phyloP scores from a whole-genome alignment of 2,797 vertebrate genomes.

The Heteromormyrus szaboi region DNA sequence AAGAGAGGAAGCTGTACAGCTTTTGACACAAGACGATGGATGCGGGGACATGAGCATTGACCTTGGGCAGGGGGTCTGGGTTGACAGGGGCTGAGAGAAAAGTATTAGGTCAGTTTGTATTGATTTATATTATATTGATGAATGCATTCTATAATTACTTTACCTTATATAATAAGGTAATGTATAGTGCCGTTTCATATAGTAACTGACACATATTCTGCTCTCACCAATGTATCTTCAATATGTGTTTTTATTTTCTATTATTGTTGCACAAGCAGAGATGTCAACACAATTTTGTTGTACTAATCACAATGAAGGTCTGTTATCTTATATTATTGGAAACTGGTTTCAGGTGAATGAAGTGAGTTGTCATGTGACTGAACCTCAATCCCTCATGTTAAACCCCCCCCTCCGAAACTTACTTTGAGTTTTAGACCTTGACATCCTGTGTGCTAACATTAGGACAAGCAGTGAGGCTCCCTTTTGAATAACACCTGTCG shows the following conservation, averaged over 20 bases:
- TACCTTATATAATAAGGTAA: background rate
- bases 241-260: background rate
- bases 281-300: background rate
- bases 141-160: background rate
- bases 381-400: background rate
- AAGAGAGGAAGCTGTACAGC: background rate
- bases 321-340: background rate
- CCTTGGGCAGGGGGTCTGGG: background rate
- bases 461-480: background rate
- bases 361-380: background rate
- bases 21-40: background rate
- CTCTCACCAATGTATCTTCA: background rate
- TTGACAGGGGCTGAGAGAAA: background rate
- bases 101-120: background rate
- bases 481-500: background rate
- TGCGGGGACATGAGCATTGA: background rate
- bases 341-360: background rate
- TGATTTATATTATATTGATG: background rate
- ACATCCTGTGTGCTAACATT: background rate
- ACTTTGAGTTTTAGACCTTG: background rate
- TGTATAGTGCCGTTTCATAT: background rate
- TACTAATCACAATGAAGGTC: background rate
- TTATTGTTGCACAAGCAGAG: background rate
- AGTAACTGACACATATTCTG: background rate
- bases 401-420: background rate